Evolutionary conservation across 2,797 vertebrate genomes (phyloP).

Genomic region (Ateles fusciceps): DNA sequence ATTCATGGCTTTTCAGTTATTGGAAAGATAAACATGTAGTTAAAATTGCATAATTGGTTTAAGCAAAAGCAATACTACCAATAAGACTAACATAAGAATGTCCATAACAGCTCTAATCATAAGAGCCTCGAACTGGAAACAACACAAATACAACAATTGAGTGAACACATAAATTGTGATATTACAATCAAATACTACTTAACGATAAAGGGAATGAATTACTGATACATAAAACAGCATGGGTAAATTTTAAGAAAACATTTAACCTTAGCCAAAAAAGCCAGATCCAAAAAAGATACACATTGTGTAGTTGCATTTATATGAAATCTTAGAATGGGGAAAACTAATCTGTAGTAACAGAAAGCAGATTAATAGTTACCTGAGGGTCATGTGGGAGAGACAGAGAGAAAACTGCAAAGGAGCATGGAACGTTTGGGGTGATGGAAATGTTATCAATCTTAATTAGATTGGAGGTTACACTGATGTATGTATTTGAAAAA

Average conservation of each 20-base stretch:
- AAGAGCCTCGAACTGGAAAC: background rate
- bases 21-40: background rate
- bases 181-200: background rate
- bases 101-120: background rate
- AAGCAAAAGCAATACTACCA: background rate
- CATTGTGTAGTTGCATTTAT: background rate
- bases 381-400: background rate
- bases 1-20: background rate
- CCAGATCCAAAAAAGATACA: background rate
- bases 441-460: background rate
- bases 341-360: background rate
- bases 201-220: background rate
- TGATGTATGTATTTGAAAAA: background rate
- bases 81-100: background rate
- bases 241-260: background rate
- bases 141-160: background rate
- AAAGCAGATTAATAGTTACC: background rate
- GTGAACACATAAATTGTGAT: background rate
- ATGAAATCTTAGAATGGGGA: background rate
- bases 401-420: background rate
- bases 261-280: background rate
- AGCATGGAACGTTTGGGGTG: background rate
- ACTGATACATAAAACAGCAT: background rate
- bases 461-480: background rate
- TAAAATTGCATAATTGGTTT: background rate